Evolutionary conservation across 1,140 invertebrate genomes (phyloP).

Genomic region (Bombus vancouverensis): DNA sequence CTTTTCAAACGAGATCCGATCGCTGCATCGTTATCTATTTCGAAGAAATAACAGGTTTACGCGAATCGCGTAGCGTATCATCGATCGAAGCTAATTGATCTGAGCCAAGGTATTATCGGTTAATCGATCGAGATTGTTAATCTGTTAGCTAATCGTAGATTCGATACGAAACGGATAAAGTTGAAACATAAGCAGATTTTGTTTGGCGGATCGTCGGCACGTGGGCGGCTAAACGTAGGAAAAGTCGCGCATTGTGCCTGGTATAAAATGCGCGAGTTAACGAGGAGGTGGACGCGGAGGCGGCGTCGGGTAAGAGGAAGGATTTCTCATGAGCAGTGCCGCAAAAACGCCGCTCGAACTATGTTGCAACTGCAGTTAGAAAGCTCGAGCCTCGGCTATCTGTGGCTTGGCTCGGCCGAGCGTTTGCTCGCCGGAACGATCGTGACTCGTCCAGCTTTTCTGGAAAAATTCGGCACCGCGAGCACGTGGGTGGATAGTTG

Average conservation of each 20-base stretch:
- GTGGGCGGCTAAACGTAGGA: conserved; percentile 15
- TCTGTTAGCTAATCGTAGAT: not conserved
- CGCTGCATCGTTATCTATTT: too few species aligned
- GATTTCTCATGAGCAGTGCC: conserved; percentile 49
- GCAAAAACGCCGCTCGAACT: conserved; percentile 24
- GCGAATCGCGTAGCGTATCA: too few species aligned
- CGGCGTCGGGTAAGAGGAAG: not conserved
- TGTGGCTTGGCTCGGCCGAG: not conserved
- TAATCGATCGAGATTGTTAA: too few species aligned
- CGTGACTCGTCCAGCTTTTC: conserved; percentile 19
- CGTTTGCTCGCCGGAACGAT: conserved; percentile 2
- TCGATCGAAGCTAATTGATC: too few species aligned
- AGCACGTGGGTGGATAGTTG: not conserved
- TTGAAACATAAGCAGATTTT: accelerated
- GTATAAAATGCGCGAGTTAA: not conserved
- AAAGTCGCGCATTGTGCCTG: conserved; percentile 15
- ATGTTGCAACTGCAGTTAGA: conserved; percentile 54
- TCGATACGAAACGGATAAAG: not conserved
- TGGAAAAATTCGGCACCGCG: conserved; percentile 12
- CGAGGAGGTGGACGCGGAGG: conserved; percentile 35
- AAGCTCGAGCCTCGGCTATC: conserved; percentile 38
- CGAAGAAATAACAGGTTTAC: too few species aligned
- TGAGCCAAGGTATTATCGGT: too few species aligned
- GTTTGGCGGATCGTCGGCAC: not conserved
- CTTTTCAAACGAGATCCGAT: too few species aligned